Base-by-base conservation (phyloP, 2,113 vertebrate genomes). In the Trichechus manatus region DNA sequence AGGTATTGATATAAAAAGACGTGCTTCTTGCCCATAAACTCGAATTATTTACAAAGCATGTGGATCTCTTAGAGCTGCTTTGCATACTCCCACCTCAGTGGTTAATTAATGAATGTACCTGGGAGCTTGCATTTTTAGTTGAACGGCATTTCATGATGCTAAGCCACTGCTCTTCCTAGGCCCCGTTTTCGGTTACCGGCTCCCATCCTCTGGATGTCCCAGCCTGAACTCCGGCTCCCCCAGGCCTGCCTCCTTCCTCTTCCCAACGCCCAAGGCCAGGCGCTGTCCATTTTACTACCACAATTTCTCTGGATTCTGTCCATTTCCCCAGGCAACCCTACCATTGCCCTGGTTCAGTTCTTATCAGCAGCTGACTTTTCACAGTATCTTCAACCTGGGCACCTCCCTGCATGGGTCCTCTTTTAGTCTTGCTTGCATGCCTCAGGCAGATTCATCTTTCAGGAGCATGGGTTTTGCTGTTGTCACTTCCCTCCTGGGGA, bases 1-100 rank as follows among this genome's bases (percentile, higher is more conserved):
- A 91, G 91, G 80, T 61, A 64, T 82, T 87, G 63, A 72, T 64
- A 87, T 6, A 80, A 92, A 95, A 96, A 96, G 78, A 77, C 9
- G 1, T 15, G 19, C 64, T 70, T 39, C 15, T 83, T 80, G 84
- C 64, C 84, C 84, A 75, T 91, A 68, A 93, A 86, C 70, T 80
- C 70, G 23, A 92, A 87, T 95, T 83, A 75, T 93, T 90, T 92
- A 77, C 0, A 0, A 64, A 87, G 79, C 2, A 0, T 8, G 29
- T 75, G 33, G 36, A 53, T 33, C 78, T 92, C 77, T 77, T 42
- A 31, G 14, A 95, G 93, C 91, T 63, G 29, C 61, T 94, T 70
- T 68, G 53, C 19, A 39, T 36, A 83, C 9, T 4, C 27, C 36
- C 1, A 2, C 85, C 82, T 90, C 42, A 23, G 1, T 36, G 68